These are phyloP conservation scores for Netelia inedita DNA, from an alignment of 2,888 invertebrate species.

Conservation along the genomic window DNA sequence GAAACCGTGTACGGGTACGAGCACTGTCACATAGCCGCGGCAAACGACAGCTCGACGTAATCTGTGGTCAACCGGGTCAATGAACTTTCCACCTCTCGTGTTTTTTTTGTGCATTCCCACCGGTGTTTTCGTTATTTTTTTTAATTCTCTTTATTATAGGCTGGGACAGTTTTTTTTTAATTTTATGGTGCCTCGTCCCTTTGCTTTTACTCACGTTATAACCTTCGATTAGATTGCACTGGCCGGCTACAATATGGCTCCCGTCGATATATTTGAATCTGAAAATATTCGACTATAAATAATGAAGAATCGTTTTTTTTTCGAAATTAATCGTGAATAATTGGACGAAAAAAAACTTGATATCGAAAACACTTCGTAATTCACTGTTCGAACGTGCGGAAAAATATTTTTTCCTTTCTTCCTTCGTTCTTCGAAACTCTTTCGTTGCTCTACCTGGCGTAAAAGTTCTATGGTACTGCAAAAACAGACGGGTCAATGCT, in stretches of 20 bases:
- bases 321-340: too few relatives aligned
- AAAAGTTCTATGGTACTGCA: background rate
- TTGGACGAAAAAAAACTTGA: too few relatives aligned
- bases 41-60: constrained; percentile 41
- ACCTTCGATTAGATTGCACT: background rate
- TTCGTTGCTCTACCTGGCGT: background rate
- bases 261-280: too few relatives aligned
- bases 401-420: too few relatives aligned
- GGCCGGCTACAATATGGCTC: too few relatives aligned
- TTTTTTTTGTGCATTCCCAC: background rate
- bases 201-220: background rate
- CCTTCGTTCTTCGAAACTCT: too few relatives aligned
- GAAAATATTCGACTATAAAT: too few relatives aligned
- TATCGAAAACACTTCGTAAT: too few relatives aligned
- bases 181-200: background rate
- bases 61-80: constrained; percentile 27
- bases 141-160: background rate
- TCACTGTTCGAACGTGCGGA: too few relatives aligned
- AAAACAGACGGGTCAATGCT: constrained; percentile 2
- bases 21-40: constrained; percentile 22
- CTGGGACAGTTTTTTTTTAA: background rate
- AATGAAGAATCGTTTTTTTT: too few relatives aligned
- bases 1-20: constrained; percentile 7
- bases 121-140: background rate
- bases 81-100: constrained; percentile 7